A percentile compares a stretch with the other conserved stretches of the same genome.
Conservation (phyloP, 2,797 vertebrate genomes). For the Anabas testudineus region DNA sequence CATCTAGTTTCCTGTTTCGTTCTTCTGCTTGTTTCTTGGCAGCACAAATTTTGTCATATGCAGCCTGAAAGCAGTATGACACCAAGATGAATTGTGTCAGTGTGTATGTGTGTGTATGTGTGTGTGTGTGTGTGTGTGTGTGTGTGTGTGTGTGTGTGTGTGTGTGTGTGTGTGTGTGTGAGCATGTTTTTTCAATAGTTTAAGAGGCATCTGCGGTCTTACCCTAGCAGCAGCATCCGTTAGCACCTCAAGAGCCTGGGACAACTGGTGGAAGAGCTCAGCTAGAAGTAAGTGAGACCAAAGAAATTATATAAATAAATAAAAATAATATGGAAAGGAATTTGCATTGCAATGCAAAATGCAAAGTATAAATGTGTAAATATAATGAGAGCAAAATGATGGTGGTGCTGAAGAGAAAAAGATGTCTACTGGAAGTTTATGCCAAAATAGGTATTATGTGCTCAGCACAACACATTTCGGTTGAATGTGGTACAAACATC, state of each 20-base stretch:
- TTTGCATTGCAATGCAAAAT: background rate
- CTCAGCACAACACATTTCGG: constrained; percentile 9
- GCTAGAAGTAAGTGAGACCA: constrained; percentile 75
- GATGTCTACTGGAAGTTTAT: background rate
- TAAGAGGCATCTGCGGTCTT: constrained; percentile 56
- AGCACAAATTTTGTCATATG: constrained; percentile 91
- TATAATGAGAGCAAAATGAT: background rate
- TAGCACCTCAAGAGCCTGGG: constrained; percentile 95
- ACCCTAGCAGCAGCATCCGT: constrained; percentile 94
- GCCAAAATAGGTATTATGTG: constrained; percentile 17
- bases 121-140: background rate
- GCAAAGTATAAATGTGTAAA: background rate
- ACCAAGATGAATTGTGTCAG: constrained; percentile 16
- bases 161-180: background rate
- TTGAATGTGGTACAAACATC: background rate
- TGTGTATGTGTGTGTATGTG: background rate
- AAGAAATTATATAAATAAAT: constrained; percentile 10
- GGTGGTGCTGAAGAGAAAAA: background rate
- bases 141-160: background rate
- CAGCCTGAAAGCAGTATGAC: constrained; percentile 84
- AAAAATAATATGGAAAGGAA: no score
- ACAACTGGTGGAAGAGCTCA: constrained; percentile 96
- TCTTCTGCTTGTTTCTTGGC: constrained; percentile 94
- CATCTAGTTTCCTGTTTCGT: constrained; percentile 91
- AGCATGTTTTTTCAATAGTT: background rate